Percentiles rank a stretch among this genome's conserved stretches.
phyloP scores from a whole-genome alignment of 37 sponge, comb jelly and placozoan genomes.

The Ianthella basta region DNA sequence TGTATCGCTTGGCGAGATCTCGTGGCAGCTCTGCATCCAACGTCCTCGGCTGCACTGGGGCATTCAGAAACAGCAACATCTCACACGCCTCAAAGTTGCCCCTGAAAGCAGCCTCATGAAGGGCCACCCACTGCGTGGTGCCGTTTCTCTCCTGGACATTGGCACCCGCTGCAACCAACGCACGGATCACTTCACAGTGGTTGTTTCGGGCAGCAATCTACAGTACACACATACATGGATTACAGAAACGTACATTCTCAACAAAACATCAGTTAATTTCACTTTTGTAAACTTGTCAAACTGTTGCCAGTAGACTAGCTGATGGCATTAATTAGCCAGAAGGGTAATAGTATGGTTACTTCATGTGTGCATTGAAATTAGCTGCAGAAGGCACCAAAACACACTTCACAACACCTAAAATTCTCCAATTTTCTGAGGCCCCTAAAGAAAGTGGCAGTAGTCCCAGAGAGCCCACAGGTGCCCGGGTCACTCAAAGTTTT shows the following conservation, averaged over 20 bases:
- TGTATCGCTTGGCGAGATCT: constrained; percentile 79
- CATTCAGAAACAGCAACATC: constrained; percentile 70
- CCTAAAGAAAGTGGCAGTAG: too few species aligned
- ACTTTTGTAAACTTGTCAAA: too few species aligned
- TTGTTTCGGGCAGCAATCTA: constrained; percentile 71
- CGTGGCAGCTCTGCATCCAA: constrained; percentile 88
- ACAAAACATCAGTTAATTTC: not conserved
- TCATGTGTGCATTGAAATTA: too few species aligned
- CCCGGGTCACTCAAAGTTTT: too few species aligned
- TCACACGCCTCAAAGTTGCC: constrained; percentile 60
- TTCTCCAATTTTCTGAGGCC: too few species aligned
- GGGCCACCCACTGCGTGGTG: constrained; percentile 92
- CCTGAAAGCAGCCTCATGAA: constrained; percentile 95
- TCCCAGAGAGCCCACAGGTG: too few species aligned
- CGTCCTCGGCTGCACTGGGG: constrained; percentile 85
- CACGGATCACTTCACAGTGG: constrained; percentile 38
- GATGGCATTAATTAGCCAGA: too few species aligned
- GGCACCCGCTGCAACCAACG: constrained; percentile 73
- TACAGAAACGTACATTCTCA: not conserved
- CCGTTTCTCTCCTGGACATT: constrained; percentile 90
- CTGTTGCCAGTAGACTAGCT: too few species aligned
- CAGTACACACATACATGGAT: not conserved
- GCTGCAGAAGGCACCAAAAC: too few species aligned
- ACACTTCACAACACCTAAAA: too few species aligned
- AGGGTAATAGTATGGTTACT: not conserved